A percentile compares a stretch with the other conserved stretches of the same genome.
Conservation (phyloP, 2,797 vertebrate species). For the Argyrosomus regius region DNA sequence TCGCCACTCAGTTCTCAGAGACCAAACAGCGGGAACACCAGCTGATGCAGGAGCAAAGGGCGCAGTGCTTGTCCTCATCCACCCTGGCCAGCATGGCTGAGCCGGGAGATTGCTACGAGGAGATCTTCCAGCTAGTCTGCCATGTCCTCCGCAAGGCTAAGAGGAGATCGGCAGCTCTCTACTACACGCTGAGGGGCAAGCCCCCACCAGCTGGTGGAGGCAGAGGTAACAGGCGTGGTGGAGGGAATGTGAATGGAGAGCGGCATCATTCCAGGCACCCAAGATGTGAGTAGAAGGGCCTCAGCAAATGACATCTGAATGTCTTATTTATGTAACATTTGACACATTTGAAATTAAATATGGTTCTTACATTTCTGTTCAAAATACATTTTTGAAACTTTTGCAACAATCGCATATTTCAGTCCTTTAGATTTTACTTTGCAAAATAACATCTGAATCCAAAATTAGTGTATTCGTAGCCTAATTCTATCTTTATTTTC, state of each 20-base stretch:
- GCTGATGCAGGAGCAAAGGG: constrained; percentile 97
- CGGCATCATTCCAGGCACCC: constrained; percentile 65
- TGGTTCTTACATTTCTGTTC: neutral
- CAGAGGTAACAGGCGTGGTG: constrained; percentile 65
- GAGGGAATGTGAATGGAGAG: constrained; percentile 72
- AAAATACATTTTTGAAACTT: neutral
- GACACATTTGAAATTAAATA: neutral
- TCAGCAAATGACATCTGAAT: constrained; percentile 4
- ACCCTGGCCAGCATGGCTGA: constrained; percentile 95
- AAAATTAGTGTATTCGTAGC: neutral
- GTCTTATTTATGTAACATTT: constrained; percentile 36
- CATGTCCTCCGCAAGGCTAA: constrained; percentile 96
- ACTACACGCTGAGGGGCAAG: constrained; percentile 90
- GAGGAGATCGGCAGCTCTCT: constrained; percentile 91
- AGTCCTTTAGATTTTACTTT: neutral
- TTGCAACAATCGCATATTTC: neutral
- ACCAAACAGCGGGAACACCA: constrained; percentile 98
- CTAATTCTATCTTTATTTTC: neutral
- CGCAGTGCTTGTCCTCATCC: constrained; percentile 94
- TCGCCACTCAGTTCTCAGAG: constrained; percentile 98
- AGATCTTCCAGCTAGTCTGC: constrained; percentile 96
- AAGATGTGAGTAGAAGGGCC: constrained; percentile 70
- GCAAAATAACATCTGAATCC: neutral
- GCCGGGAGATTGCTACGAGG: constrained; percentile 97
- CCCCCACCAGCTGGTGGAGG: constrained; percentile 73